Conservation (phyloP, 2,797 vertebrate genomes). For the Morus bassanus region DNA sequence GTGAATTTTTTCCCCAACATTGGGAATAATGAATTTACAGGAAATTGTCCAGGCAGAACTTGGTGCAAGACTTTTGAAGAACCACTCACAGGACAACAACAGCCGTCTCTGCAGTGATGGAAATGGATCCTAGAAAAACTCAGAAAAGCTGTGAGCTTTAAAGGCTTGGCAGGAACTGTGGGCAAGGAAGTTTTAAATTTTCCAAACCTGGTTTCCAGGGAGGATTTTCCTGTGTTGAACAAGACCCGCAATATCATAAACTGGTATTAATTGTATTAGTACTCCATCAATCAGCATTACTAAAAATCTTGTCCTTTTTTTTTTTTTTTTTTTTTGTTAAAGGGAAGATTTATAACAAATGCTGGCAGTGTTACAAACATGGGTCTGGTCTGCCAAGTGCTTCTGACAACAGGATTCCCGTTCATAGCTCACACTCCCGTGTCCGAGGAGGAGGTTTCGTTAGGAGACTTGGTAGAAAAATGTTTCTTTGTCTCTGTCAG, state of each 20-base stretch:
- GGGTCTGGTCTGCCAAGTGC: background rate
- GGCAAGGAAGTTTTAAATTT: background rate
- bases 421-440: background rate
- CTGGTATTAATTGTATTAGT: background rate
- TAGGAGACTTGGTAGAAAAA: background rate
- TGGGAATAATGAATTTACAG: background rate
- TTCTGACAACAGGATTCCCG: background rate
- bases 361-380: background rate
- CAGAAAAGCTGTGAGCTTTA: background rate
- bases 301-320: background rate
- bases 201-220: background rate
- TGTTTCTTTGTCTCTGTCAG: slow-evolving; percentile 34
- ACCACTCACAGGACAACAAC: background rate
- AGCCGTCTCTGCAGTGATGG: background rate
- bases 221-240: background rate
- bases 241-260: background rate
- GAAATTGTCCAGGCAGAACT: background rate
- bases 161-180: background rate
- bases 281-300: background rate
- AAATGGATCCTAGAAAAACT: background rate
- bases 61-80: background rate
- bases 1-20: fast-evolving
- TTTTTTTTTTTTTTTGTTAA: background rate
- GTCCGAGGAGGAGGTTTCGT: background rate
- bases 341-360: background rate